Conservation (phyloP, 2,113 vertebrate genomes). For the Crypturellus undulatus region DNA sequence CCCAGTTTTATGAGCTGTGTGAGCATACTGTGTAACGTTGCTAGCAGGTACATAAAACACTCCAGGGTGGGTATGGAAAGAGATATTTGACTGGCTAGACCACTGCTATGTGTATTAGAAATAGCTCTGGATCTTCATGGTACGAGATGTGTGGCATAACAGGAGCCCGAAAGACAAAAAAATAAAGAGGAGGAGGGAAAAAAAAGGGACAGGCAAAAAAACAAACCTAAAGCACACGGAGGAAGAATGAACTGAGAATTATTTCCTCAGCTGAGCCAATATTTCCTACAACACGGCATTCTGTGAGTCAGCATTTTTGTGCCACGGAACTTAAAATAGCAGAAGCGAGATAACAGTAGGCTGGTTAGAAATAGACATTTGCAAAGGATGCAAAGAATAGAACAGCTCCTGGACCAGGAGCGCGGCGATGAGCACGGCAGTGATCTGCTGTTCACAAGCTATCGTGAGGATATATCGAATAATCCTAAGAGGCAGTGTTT, state of each 20-base stretch:
- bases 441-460: not conserved
- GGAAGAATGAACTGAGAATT: slow-evolving; percentile 52
- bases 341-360: slow-evolving; percentile 56
- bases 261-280: slow-evolving; percentile 60
- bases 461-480: not conserved
- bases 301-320: slow-evolving; percentile 72
- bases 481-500: not conserved
- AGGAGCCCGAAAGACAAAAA: not conserved
- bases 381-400: slow-evolving; percentile 1
- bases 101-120: not conserved
- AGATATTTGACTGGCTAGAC: not conserved
- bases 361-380: slow-evolving; percentile 51
- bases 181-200: not conserved
- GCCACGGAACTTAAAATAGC: slow-evolving; percentile 62
- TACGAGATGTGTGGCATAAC: not conserved
- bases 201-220: not conserved
- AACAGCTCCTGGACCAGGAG: not conserved
- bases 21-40: slow-evolving; percentile 32
- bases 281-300: slow-evolving; percentile 62
- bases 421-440: not conserved
- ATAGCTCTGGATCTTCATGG: not conserved
- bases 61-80: not conserved
- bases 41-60: slow-evolving; percentile 66
- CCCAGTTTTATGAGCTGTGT: slow-evolving; percentile 57
- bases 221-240: not conserved